Evolutionary conservation across 2,888 invertebrate genomes (phyloP).

Genomic region (Ichneumoninae sp.): DNA sequence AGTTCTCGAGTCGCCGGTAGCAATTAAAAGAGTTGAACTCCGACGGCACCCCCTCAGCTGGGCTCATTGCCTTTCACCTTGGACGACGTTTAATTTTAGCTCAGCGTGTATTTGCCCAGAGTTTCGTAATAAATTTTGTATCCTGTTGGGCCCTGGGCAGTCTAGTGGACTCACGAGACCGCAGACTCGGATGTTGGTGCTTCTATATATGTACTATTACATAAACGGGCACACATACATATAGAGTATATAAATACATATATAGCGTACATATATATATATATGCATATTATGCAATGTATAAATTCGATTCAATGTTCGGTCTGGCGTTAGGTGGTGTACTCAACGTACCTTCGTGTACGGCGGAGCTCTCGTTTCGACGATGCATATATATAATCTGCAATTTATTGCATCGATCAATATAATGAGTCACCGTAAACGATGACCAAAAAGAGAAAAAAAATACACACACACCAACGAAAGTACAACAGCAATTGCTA

Average conservation of each 20-base stretch:
- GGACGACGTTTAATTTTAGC: slow-evolving; percentile 50
- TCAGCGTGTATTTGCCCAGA: slow-evolving; percentile 47
- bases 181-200: slow-evolving; percentile 24
- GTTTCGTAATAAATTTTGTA: slow-evolving; percentile 62
- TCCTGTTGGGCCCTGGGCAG: slow-evolving; percentile 36
- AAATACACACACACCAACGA: slow-evolving; percentile 14
- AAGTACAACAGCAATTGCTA: slow-evolving; percentile 15
- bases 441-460: slow-evolving; percentile 42
- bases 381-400: slow-evolving; percentile 7
- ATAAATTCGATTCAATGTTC: slow-evolving; percentile 57
- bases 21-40: slow-evolving; percentile 55
- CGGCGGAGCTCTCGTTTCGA: slow-evolving; percentile 19
- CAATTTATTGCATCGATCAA: slow-evolving; percentile 56
- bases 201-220: slow-evolving; percentile 1
- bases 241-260: not conserved
- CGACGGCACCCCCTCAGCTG: not conserved
- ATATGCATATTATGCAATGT: not conserved
- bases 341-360: slow-evolving; percentile 37
- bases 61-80: slow-evolving; percentile 14
- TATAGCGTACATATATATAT: not conserved
- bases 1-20: slow-evolving; percentile 42
- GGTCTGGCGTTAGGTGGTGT: slow-evolving; percentile 44
- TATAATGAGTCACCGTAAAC: slow-evolving; percentile 50
- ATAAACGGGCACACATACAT: not conserved
- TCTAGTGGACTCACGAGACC: slow-evolving; percentile 49